Base-by-base conservation (phyloP, 2,888 invertebrate species). In the Electrophaes corylata region DNA sequence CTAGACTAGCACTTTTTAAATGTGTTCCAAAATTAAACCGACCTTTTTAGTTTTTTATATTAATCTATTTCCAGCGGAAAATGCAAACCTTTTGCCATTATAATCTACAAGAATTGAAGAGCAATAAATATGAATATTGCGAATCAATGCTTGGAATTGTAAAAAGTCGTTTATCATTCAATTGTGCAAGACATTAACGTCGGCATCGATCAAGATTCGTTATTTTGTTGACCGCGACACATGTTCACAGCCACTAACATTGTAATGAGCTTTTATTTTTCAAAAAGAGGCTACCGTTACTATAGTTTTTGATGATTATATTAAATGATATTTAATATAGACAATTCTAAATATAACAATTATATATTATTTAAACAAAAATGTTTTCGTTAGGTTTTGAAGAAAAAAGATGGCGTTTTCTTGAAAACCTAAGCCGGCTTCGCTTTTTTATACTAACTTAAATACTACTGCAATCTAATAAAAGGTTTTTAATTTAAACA, bases 161-260 rank as follows among this genome's bases (percentile, higher is more conserved):
- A 79, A 81, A 76, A 72, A 75, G 75, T 74, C 85, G 83, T 88
- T 78, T 79, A 79, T 89, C 88, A 86, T 86, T 76, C 86, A 86
- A 89, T 88, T 84, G 80, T 73, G 70, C 56, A 53, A 69, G 64
- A 73, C 78, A 82, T 86, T 79, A 82, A 83, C 75, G 83, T 84
- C 84, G 66, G 67, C 67, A 69, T 75, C 82, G 81, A 86, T 86
- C 76, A 76, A 73, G 74, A 73, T 71, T 77, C 70, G 71, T 76
- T 72, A 71, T 73, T 71, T 73, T 70, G 66, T 72, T 71, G 70
- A 64, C 63, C 54, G 59, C 58, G 56, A 70, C 68, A 62, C 59
- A 67, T 67, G 70, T 70, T 69, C 72, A 66, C 62, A 66, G 69
- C 69, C 70, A 70, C 63, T 69, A 71, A 69, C 66, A 66, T 65